Evolutionary conservation across 2,888 invertebrate species (phyloP).

Genomic region (Zygaena filipendulae): DNA sequence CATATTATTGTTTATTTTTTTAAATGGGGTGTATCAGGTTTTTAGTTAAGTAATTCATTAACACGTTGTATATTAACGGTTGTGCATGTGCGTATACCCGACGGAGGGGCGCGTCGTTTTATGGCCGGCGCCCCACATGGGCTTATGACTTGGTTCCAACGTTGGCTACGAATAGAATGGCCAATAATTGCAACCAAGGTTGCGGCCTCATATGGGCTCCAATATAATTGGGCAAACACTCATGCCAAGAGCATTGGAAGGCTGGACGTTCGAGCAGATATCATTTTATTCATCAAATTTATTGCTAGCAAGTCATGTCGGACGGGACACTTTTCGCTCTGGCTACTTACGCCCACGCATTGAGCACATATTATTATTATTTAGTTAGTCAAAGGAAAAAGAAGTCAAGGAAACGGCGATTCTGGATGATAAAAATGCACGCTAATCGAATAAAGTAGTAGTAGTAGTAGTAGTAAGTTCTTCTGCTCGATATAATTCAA

Average conservation of each 20-base stretch:
- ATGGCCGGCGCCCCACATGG: constrained; percentile 3
- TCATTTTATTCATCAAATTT: constrained; percentile 6
- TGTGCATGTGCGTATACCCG: no score
- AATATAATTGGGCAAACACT: constrained; percentile 8
- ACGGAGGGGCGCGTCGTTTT: no score
- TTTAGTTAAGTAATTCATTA: no score
- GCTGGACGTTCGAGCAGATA: constrained; percentile 7
- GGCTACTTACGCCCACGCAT: constrained; percentile 7
- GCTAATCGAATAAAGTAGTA: neutral
- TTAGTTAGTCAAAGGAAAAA: constrained; percentile 5
- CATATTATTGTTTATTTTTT: no score
- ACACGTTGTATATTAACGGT: no score
- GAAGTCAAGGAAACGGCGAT: constrained; percentile 3
- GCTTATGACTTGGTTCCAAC: constrained; percentile 6
- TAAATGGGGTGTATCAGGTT: no score
- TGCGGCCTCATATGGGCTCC: constrained; percentile 6
- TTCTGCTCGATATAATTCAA: neutral
- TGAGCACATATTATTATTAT: constrained; percentile 7
- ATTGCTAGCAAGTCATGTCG: constrained; percentile 6
- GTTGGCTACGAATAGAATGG: constrained; percentile 7
- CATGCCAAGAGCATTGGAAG: constrained; percentile 10
- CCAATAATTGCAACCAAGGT: constrained; percentile 8
- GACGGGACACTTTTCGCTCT: constrained; percentile 7
- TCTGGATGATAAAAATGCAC: constrained; percentile 1
- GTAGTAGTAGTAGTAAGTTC: neutral